Evolutionary conservation across 2,113 vertebrate genomes (phyloP), one percentile per base, ranked within the genome.

Genomic region (Ammospiza caudacuta): DNA sequence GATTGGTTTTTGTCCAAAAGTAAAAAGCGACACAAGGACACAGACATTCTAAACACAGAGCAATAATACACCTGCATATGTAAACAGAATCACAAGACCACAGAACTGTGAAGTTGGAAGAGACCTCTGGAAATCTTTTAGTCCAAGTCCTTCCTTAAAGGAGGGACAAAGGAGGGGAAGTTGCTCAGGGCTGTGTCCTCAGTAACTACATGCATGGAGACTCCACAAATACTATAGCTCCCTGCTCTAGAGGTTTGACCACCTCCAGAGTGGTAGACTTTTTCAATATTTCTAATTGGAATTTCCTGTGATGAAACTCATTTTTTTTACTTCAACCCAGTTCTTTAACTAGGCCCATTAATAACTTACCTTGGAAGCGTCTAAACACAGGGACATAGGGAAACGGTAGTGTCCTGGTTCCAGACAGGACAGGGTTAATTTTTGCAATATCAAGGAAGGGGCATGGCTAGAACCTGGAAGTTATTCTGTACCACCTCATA

Each of bases 361-460:
- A 75, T 63, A 76, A 15, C 8, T 41, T 62, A 31, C 11, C 33
- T 75, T 33, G 31, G 10, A 66, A 73, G 8, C n/a, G 7, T 67
- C 13, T 49, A 37, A 67, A 63, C 8, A 14, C 2, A 51, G 9
- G 23, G 5, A 11, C n/a, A 18, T 4, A 47, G 15, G 12, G 12
- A 4, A 74, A 52, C 0, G 0, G 9, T 41, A 14, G 11, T 41
- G 24, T 61, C 20, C 55, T 47, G 11, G 9, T 27, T 82, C 29
- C 12, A 10, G 41, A 7, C 9, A 69, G 39, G 14, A 47, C 11
- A 47, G 14, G 5, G 28, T 25, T 41, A n/a, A 31, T 62, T 68
- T 82, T 55, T 89, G 21, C 21, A 27, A 21, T 47, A 27, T 17
- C 18, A 18, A 69, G n/a, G 21, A 69, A 39, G 5, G 3, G 19